A percentile compares a stretch with the other conserved stretches of the same genome.
phyloP scores from a whole-genome alignment of 2,888 invertebrate species.

The Protonemura montana region DNA sequence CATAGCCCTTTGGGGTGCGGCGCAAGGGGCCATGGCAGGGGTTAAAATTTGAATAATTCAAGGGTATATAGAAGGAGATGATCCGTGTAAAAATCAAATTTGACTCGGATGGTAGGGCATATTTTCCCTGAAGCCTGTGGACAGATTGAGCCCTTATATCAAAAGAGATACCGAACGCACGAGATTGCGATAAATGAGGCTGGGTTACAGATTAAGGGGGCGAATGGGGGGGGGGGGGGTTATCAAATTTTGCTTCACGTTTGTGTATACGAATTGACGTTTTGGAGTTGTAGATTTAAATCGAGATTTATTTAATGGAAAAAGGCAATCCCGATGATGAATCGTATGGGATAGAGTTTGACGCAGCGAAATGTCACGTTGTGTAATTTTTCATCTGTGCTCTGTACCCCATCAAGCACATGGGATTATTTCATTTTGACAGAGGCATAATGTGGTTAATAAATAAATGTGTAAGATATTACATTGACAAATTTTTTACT shows the following conservation, averaged over 20 bases:
- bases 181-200: background rate
- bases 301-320: too few relatives aligned
- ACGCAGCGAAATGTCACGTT: too few relatives aligned
- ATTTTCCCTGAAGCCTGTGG: background rate
- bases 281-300: too few relatives aligned
- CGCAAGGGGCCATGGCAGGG: background rate
- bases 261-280: background rate
- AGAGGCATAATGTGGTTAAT: too few relatives aligned
- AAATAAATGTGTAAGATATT: too few relatives aligned
- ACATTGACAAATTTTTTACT: too few relatives aligned
- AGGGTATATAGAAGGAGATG: constrained; percentile 40
- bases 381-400: too few relatives aligned
- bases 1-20: background rate
- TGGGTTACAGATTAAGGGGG: background rate
- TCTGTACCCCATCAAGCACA: too few relatives aligned
- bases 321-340: too few relatives aligned
- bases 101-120: constrained; percentile 13
- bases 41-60: constrained; percentile 37
- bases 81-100: constrained; percentile 40
- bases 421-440: too few relatives aligned
- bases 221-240: background rate
- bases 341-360: too few relatives aligned
- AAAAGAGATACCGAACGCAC: background rate
- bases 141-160: constrained; percentile 12
- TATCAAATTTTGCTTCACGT: background rate